Percentiles rank a stretch among this genome's conserved stretches.
These are phyloP conservation scores for Pelvicachromis taeniatus DNA, from an alignment of 2,113 vertebrate species.

Conservation along the genomic window DNA sequence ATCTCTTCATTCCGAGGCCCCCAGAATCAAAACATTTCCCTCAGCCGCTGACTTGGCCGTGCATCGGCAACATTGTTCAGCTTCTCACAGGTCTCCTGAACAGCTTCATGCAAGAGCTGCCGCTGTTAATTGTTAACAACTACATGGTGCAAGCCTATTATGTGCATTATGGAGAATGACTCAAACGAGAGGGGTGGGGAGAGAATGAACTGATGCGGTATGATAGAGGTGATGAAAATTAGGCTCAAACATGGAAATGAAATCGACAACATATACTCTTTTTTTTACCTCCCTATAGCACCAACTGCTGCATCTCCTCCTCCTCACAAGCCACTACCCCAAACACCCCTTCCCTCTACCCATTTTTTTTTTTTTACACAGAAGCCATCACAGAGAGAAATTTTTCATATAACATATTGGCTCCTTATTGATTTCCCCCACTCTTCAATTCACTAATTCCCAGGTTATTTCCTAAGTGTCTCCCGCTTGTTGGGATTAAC, in stretches of 20 bases:
- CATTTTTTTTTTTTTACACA: not conserved
- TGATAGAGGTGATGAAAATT: constrained; percentile 41
- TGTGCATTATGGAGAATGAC: constrained; percentile 1
- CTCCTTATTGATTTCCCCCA: constrained; percentile 67
- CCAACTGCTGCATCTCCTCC: not conserved
- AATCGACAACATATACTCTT: not conserved
- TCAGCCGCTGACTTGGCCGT: constrained; percentile 28
- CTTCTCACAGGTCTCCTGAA: constrained; percentile 34
- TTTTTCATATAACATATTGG: constrained; percentile 75
- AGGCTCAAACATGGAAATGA: constrained; percentile 14
- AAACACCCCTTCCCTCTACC: not conserved
- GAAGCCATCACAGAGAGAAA: constrained; percentile 53
- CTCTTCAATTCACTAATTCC: constrained; percentile 70
- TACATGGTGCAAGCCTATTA: not conserved
- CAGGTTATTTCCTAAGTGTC: constrained; percentile 76
- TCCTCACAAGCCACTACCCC: not conserved
- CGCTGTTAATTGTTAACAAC: constrained; percentile 51
- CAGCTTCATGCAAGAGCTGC: constrained; percentile 35
- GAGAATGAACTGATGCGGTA: not conserved
- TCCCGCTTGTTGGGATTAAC: constrained; percentile 60
- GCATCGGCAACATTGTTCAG: constrained; percentile 3
- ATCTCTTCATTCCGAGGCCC: constrained; percentile 53
- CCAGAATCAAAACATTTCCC: constrained; percentile 65
- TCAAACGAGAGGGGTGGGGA: constrained; percentile 9
- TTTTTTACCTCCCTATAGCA: constrained; percentile 17